phyloP scores from a whole-genome alignment of 2,888 invertebrate genomes.

The Aporophyla nigra region DNA sequence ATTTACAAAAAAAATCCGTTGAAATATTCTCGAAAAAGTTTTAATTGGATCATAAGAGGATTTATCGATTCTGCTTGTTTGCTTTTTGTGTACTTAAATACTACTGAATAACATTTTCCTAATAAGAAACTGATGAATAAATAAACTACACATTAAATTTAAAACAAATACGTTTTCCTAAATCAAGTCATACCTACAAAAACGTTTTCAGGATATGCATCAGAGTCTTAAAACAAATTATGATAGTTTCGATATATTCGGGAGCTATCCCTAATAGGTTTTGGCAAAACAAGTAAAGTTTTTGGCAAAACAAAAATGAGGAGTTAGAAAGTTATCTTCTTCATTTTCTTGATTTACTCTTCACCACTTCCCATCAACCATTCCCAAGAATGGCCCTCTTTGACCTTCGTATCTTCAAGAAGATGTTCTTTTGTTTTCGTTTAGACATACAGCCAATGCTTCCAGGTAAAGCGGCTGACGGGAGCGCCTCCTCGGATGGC shows the following conservation, averaged over 20 bases:
- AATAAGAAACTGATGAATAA: background rate
- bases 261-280: background rate
- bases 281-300: background rate
- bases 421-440: background rate
- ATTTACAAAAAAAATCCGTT: background rate
- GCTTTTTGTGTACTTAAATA: background rate
- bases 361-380: background rate
- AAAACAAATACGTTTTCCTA: background rate
- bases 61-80: background rate
- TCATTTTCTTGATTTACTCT: conserved; percentile 23
- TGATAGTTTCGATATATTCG: background rate
- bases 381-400: conserved; percentile 5
- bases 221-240: background rate
- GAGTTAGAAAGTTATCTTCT: conserved; percentile 7
- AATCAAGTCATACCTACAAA: background rate
- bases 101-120: background rate
- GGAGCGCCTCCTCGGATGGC: conserved; percentile 91
- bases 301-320: conserved; percentile 1
- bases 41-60: background rate
- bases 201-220: background rate
- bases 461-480: conserved; percentile 92
- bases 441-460: conserved; percentile 93
- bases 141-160: background rate
- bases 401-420: conserved; percentile 11
- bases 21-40: background rate